phyloP scores from a whole-genome alignment of 2,888 invertebrate species.

The Meiosimyza decipiens region DNA sequence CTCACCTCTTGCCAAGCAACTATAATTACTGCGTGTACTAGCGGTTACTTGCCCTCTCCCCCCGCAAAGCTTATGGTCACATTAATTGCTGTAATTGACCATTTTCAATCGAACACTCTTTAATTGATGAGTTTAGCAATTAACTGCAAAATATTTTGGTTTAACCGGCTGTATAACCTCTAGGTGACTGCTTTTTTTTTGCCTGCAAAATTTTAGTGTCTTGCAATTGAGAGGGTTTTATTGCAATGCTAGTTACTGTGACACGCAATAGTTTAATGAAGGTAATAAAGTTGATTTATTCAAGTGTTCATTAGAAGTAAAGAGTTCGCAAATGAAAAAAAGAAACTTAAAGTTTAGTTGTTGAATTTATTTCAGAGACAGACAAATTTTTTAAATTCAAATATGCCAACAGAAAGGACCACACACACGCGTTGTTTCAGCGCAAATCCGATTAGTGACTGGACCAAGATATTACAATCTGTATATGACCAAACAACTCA shows the following conservation, averaged over 20 bases:
- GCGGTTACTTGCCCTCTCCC: slow-evolving; percentile 1
- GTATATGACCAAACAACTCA: neutral
- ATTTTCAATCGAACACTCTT: slow-evolving; percentile 53
- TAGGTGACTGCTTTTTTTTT: slow-evolving; percentile 1
- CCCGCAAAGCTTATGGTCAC: slow-evolving; percentile 44
- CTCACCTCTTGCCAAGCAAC: neutral
- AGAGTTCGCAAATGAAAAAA: too few relatives aligned
- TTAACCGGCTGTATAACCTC: slow-evolving; percentile 44
- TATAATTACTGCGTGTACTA: slow-evolving; percentile 1
- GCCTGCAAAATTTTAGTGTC: neutral
- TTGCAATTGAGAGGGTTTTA: neutral
- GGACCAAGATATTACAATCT: too few relatives aligned
- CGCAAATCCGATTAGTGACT: too few relatives aligned
- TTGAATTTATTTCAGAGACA: neutral
- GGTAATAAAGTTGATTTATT: slow-evolving; percentile 13
- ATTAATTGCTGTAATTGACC: slow-evolving; percentile 60
- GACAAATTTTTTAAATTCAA: too few relatives aligned
- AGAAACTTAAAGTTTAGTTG: too few relatives aligned
- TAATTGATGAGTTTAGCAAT: slow-evolving; percentile 63
- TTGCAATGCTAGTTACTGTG: neutral
- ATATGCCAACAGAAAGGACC: neutral
- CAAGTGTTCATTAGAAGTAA: too few relatives aligned
- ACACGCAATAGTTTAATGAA: slow-evolving; percentile 23
- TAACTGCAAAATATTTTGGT: slow-evolving; percentile 57
- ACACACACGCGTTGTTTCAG: too few relatives aligned